These are phyloP conservation scores for Sitodiplosis mosellana DNA, from an alignment of 1,140 invertebrate species.

Conservation along the genomic window DNA sequence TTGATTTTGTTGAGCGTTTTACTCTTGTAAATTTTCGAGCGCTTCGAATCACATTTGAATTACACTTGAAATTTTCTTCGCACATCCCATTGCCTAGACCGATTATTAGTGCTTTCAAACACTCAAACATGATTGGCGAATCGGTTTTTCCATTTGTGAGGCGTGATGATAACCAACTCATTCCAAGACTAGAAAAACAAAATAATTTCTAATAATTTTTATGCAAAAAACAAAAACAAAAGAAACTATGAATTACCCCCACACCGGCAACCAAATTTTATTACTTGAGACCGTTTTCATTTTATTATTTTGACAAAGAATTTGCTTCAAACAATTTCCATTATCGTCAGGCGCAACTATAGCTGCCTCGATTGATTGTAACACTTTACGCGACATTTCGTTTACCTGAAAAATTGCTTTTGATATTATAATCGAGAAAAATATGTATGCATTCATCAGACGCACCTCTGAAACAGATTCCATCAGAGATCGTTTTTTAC, in stretches of 20 bases:
- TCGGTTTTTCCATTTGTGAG: constrained; percentile 9
- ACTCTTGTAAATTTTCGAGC: too few relatives aligned
- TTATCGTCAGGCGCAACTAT: constrained; percentile 26
- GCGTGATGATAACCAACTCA: constrained; percentile 34
- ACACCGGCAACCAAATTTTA: constrained; percentile 43
- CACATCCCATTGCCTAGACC: constrained; percentile 35
- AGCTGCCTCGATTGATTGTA: constrained; percentile 32
- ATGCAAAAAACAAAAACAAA: not conserved
- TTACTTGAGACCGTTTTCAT: constrained; percentile 30
- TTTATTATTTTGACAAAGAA: constrained; percentile 42
- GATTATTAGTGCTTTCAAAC: constrained; percentile 31
- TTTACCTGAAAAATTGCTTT: constrained; percentile 23
- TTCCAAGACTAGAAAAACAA: constrained; percentile 29
- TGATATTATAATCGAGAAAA: constrained; percentile 7
- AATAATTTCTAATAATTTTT: constrained; percentile 1
- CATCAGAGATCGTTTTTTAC: not conserved
- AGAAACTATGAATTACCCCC: constrained; percentile 37
- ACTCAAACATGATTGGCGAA: constrained; percentile 17
- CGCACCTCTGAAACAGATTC: constrained; percentile 9
- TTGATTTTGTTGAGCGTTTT: too few relatives aligned
- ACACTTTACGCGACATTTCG: constrained; percentile 31
- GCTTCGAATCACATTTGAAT: not conserved
- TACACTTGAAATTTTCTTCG: constrained; percentile 6
- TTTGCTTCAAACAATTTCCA: constrained; percentile 35
- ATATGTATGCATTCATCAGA: too few relatives aligned